Percentiles rank a stretch among this genome's conserved stretches.
Conservation (phyloP, 2,888 invertebrate genomes). For the Cephus sareptanus region DNA sequence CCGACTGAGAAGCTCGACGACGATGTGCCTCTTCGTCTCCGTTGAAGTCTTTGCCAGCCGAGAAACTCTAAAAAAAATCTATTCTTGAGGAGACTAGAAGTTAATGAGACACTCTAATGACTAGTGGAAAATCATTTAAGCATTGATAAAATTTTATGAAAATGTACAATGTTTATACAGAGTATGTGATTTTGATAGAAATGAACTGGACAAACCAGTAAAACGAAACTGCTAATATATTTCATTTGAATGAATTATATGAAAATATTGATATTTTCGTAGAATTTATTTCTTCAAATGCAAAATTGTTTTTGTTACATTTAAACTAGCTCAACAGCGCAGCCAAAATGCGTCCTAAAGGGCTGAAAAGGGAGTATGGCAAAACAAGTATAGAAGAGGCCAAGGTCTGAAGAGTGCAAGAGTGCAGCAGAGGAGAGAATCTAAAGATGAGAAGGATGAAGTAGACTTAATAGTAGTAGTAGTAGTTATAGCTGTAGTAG, state of each 20-base stretch:
- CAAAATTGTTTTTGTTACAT: background rate
- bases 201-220: background rate
- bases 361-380: background rate
- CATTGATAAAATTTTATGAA: background rate
- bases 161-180: background rate
- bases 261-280: background rate
- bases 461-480: background rate
- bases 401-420: background rate
- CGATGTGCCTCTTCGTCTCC: background rate
- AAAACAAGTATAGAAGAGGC: background rate
- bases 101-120: too few species aligned
- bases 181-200: background rate
- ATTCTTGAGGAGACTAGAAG: too few species aligned
- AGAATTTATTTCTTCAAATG: background rate
- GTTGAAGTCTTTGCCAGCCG: too few species aligned
- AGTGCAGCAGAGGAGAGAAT: background rate
- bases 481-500: background rate
- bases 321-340: background rate
- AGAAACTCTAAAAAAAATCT: too few species aligned
- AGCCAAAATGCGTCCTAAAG: background rate
- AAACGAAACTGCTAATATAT: background rate
- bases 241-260: background rate
- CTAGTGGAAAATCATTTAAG: too few species aligned
- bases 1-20: background rate
- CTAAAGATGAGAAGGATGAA: background rate